Base-by-base conservation (phyloP, 2,888 invertebrate genomes). In the Nebria brevicollis region DNA sequence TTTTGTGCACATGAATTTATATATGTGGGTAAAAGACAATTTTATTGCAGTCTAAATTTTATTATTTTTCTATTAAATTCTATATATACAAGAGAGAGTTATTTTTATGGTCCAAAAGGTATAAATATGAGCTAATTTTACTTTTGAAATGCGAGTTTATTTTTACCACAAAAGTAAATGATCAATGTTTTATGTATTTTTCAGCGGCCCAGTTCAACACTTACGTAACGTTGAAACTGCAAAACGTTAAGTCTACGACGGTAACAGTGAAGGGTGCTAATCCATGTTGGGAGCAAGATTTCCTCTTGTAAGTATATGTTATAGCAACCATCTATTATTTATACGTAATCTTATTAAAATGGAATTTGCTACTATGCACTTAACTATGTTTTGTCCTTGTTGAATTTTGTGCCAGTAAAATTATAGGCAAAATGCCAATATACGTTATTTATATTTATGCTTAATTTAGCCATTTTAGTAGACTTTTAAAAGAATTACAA, bases 281-380 rank as follows among this genome's bases (percentile, higher is more conserved):
- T 90, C 98, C 98, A 89, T 95, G 96, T 90, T 98, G 98, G 98
- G 98, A 98, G 90, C 98, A 98, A 92, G 98, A 98, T 92, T 98
- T 98, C 92, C 94, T 98, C 89, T 98, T 98, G 98, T 98, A 92
- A 97, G 97, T 96, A 89, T 66, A 54, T 54, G 8, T 54, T 11
- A 34, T 34, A 34, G 34, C 34, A 11, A 54, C 7, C 54, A 8
- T 54, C 54, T 54, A 54, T 54, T 54, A 54, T 66, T 25, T 70
- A 25, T 25, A 13, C 13, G 20, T 70, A 26, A 25, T 26, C 70
- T 70, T 70, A 70, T 70, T 70, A 70, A n/a, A 70, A 15, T 70
- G 26, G 15, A 70, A 70, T 70, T 70, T 26, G 1, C 7, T 54
- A 7, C 54, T 54, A 54, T 13, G 54, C 54, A 54, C 13, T 54